Base-by-base conservation (phyloP, 2,797 vertebrate genomes). In the Pangasius larnaudii region DNA sequence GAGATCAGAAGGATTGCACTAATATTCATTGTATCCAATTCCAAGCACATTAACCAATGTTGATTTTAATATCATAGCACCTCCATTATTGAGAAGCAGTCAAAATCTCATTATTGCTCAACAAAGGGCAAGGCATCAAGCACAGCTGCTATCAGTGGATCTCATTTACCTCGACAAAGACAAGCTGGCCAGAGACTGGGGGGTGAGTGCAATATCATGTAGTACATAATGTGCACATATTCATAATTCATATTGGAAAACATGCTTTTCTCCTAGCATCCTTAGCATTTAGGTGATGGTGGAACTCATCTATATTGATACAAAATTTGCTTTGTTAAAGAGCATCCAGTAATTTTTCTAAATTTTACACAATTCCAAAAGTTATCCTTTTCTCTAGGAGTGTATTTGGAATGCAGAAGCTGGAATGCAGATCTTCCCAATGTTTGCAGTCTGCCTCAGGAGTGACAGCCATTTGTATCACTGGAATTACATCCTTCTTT, bases 51-150 rank as follows among this genome's bases (percentile, higher is more conserved):
- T 89, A 85, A 58, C 87, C 49, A 77, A 74, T 85, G 81, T 86
- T 89, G 90, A 88, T 89, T 91, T 92, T 89, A 91, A 90, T 90
- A 92, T 91, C 91, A 92, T 88, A 89, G 91, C 39, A 86, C 61
- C 84, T 89, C 79, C 9, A 51, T 81, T 42, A 88, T 86, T 88
- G 84, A 89, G 87, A 85, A 90, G 87, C 80, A 67, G 85, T 90
- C 27, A 71, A 90, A 90, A 88, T 90, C 89, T 91, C 88, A 91
- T 91, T 90, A 91, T 67, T 71, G 27, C 33, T 36, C 67, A 78
- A 53, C 74, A 56, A 86, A 81, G 74, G 79, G 84, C 33, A 53
- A 87, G 78, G 84, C 85, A 86, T 75, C 83, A 49, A 77, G 78
- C 87, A 27, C 86, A 91, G 88, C 89, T 90, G 89, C 90, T 84